Evolutionary conservation across 2,113 vertebrate genomes (phyloP).

Genomic region (Cinclus cinclus): DNA sequence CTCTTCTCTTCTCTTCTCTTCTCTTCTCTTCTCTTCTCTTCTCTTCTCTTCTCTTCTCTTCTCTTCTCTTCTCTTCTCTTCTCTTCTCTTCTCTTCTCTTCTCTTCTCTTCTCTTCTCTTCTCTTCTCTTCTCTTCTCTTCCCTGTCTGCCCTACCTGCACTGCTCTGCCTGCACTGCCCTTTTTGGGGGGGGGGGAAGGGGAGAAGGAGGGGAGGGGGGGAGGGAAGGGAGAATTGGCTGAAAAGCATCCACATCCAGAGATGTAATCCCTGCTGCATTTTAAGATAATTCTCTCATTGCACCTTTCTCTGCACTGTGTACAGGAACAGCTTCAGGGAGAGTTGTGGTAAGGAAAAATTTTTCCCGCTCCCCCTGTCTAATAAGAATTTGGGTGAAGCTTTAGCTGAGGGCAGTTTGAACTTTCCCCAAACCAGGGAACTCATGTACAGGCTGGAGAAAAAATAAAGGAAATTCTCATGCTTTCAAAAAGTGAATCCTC

Average conservation of each 20-base stretch:
- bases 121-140: too few species aligned
- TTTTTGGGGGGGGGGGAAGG: too few species aligned
- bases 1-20: too few species aligned
- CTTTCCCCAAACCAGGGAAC: background rate
- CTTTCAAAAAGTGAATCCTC: background rate
- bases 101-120: too few species aligned
- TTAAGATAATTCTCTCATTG: background rate
- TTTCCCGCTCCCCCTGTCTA: background rate
- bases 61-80: too few species aligned
- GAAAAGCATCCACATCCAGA: background rate
- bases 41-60: too few species aligned
- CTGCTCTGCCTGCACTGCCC: background rate
- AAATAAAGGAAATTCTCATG: background rate
- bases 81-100: too few species aligned
- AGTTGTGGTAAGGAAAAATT: background rate
- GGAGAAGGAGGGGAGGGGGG: too few species aligned
- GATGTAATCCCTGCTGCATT: background rate
- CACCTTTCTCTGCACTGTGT: background rate
- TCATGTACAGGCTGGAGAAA: background rate
- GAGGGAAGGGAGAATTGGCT: background rate
- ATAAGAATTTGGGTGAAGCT: background rate
- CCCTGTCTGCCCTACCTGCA: background rate
- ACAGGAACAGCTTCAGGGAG: background rate
- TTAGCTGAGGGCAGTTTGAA: background rate
- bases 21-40: too few species aligned